Evolutionary conservation across 2,797 vertebrate species (phyloP).

Genomic region (Oreochromis grahami): DNA sequence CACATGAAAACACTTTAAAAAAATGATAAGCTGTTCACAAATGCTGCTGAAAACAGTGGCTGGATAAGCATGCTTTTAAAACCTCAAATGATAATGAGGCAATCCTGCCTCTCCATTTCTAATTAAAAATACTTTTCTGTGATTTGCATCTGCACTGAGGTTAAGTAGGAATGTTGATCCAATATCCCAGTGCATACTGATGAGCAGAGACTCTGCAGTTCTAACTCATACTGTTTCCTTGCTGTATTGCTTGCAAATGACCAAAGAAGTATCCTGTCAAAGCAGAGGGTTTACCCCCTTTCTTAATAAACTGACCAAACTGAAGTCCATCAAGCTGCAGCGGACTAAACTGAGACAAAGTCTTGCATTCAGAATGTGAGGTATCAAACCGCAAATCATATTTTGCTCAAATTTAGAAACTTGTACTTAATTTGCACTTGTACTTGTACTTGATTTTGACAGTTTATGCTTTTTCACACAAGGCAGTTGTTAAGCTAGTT

Average conservation of each 20-base stretch:
- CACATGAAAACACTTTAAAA: rapidly evolving
- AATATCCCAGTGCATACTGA: not conserved
- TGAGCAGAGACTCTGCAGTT: not conserved
- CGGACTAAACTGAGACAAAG: not conserved
- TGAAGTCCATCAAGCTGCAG: not conserved
- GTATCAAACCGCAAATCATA: not conserved
- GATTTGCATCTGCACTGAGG: not conserved
- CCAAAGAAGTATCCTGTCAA: not conserved
- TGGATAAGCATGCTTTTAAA: not conserved
- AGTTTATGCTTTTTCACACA: not conserved
- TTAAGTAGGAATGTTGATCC: not conserved
- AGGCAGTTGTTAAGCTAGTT: not conserved
- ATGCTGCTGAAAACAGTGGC: not conserved
- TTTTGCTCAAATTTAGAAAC: not conserved
- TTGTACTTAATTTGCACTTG: not conserved
- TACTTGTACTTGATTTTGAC: not conserved
- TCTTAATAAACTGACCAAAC: not conserved
- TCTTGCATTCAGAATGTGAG: not conserved
- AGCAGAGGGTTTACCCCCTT: not conserved
- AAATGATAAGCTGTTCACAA: not conserved
- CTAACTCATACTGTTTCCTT: not conserved
- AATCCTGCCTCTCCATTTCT: not conserved
- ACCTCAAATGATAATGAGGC: not conserved
- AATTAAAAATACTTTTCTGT: not conserved
- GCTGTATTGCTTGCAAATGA: not conserved